These are phyloP conservation scores for Limnephilus auricula DNA, from an alignment of 2,888 invertebrate genomes.

Conservation along the genomic window DNA sequence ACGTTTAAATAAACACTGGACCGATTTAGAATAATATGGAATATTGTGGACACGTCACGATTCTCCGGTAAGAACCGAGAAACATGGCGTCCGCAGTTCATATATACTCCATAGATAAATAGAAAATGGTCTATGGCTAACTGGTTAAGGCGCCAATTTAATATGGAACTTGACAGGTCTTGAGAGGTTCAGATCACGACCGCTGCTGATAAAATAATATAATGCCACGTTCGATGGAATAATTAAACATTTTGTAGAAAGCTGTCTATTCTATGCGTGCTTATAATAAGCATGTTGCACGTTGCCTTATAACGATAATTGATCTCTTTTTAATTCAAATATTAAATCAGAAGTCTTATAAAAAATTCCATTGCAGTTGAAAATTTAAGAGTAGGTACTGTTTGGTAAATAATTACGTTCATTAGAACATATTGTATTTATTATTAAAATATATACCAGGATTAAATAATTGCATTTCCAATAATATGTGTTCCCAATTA, in stretches of 20 bases:
- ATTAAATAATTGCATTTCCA: too few relatives aligned
- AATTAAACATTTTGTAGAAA: slow-evolving; percentile 28
- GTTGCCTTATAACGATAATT: neutral
- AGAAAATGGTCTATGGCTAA: slow-evolving; percentile 7
- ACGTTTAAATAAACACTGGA: neutral
- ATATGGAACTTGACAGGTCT: slow-evolving; percentile 59
- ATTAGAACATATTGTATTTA: too few relatives aligned
- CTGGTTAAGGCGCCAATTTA: slow-evolving; percentile 55
- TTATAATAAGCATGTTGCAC: neutral
- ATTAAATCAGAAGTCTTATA: neutral
- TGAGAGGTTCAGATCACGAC: slow-evolving; percentile 63
- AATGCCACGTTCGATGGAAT: slow-evolving; percentile 26
- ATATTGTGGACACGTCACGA: slow-evolving; percentile 43
- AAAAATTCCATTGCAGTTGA: too few relatives aligned
- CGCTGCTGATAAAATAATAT: neutral
- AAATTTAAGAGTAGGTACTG: too few relatives aligned
- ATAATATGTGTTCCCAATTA: too few relatives aligned
- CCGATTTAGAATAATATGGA: slow-evolving; percentile 24
- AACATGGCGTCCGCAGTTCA: slow-evolving; percentile 11
- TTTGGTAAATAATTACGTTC: too few relatives aligned
- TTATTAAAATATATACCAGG: too few relatives aligned
- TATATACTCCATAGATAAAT: slow-evolving; percentile 4
- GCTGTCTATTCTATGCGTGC: neutral
- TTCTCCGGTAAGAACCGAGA: neutral
- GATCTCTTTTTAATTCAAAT: neutral